phyloP scores from a whole-genome alignment of 1,140 invertebrate species.

The Anastatus disparis region DNA sequence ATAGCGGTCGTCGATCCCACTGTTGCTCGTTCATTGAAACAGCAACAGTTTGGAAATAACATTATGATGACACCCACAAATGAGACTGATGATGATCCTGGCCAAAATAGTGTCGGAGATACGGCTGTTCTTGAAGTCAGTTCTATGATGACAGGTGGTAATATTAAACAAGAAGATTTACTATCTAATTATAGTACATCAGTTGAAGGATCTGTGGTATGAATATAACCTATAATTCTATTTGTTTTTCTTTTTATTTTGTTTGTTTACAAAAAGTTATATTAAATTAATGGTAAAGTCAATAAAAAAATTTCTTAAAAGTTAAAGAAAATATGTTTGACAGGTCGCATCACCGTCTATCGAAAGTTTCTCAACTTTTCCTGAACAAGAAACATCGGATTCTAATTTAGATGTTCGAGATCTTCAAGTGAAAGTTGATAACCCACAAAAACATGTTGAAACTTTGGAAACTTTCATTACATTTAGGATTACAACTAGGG shows the following conservation, averaged over 20 bases:
- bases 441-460: conserved; percentile 82
- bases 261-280: background rate
- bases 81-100: conserved; percentile 50
- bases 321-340: conserved; percentile 32
- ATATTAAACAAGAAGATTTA: conserved; percentile 57
- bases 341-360: conserved; percentile 71
- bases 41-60: conserved; percentile 34
- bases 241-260: conserved; percentile 9
- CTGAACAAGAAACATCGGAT: conserved; percentile 69
- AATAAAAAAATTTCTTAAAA: conserved; percentile 13
- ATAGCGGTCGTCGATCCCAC: background rate
- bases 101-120: conserved; percentile 45
- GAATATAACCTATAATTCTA: conserved; percentile 30
- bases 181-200: conserved; percentile 64
- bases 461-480: conserved; percentile 81
- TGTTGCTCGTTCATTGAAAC: conserved; percentile 25
- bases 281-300: background rate
- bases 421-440: conserved; percentile 77
- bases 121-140: conserved; percentile 60
- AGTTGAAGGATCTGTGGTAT: conserved; percentile 64
- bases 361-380: conserved; percentile 73
- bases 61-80: conserved; percentile 61
- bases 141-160: conserved; percentile 53
- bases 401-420: conserved; percentile 70
- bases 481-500: conserved; percentile 76